A percentile compares a stretch with the other conserved stretches of the same genome.
Conservation (phyloP, 2,888 invertebrate genomes). For the Panzeria rudis region DNA sequence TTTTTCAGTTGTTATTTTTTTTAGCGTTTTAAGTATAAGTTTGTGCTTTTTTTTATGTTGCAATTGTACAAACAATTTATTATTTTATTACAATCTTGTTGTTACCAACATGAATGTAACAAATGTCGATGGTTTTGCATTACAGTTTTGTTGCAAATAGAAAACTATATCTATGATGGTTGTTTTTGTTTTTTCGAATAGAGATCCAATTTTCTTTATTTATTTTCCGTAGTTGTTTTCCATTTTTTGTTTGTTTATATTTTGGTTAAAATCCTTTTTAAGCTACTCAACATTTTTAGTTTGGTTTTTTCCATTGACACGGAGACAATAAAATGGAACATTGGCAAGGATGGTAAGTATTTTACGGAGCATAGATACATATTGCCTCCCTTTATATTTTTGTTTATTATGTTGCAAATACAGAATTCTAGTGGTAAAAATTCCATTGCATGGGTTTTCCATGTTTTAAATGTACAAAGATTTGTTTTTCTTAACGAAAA, state of each 20-base stretch:
- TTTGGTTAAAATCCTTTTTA: slow-evolving; percentile 62
- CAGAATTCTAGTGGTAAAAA: not conserved
- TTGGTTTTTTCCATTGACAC: slow-evolving; percentile 43
- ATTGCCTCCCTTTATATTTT: not conserved
- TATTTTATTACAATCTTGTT: slow-evolving; percentile 69
- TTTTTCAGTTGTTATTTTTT: slow-evolving; percentile 17
- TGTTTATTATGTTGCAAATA: not conserved
- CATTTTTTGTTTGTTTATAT: slow-evolving; percentile 15
- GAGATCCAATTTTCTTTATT: not conserved
- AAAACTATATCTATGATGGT: slow-evolving; percentile 46
- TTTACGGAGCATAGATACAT: not conserved
- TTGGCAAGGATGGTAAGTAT: not conserved
- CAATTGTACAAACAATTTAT: slow-evolving; percentile 69
- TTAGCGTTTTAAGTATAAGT: slow-evolving; percentile 27
- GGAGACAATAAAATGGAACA: slow-evolving; percentile 13
- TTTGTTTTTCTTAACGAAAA: slow-evolving; percentile 12
- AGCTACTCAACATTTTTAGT: slow-evolving; percentile 59
- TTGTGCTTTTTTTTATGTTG: slow-evolving; percentile 12
- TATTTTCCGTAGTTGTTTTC: not conserved
- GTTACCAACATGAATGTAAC: slow-evolving; percentile 70
- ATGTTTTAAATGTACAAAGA: slow-evolving; percentile 44
- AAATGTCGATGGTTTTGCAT: slow-evolving; percentile 71
- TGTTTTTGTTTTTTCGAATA: slow-evolving; percentile 22
- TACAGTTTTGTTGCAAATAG: slow-evolving; percentile 66
- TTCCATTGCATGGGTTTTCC: slow-evolving; percentile 36